Evolutionary conservation across 2,113 vertebrate species (phyloP).

Genomic region (Alces alces): DNA sequence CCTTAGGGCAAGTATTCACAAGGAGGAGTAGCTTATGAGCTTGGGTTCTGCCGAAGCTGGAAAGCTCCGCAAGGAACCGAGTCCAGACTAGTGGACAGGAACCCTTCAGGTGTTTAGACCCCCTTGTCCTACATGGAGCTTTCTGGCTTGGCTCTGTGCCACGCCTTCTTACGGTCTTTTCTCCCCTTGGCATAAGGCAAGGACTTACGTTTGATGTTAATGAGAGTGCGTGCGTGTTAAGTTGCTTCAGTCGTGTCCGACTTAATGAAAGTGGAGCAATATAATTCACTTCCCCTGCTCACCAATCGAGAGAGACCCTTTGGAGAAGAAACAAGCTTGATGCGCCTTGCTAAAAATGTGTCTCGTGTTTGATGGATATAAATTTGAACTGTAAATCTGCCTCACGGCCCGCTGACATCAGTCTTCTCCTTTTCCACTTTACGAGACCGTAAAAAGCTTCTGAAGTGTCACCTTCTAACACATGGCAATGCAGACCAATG

Average conservation of each 20-base stretch:
- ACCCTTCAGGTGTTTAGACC: neutral
- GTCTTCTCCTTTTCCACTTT: neutral
- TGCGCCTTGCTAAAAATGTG: neutral
- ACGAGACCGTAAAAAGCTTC: neutral
- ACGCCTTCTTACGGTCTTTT: neutral
- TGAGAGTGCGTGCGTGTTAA: fast-evolving
- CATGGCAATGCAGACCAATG: neutral
- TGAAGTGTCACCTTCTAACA: neutral
- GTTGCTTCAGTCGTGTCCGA: neutral
- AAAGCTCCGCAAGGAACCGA: neutral
- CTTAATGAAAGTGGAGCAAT: neutral
- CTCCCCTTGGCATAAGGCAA: neutral
- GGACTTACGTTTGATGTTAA: neutral
- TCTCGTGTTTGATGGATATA: neutral
- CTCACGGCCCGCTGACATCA: neutral
- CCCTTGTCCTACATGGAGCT: neutral
- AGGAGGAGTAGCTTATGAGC: neutral
- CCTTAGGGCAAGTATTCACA: neutral
- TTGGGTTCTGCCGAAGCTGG: fast-evolving
- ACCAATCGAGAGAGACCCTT: neutral
- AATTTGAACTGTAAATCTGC: neutral
- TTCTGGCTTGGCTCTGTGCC: neutral
- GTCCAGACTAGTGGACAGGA: neutral
- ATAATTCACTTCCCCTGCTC: neutral
- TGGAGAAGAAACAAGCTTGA: neutral